These are phyloP conservation scores for Orthonyx spaldingii DNA, from an alignment of 2,113 vertebrate species.

Conservation along the genomic window DNA sequence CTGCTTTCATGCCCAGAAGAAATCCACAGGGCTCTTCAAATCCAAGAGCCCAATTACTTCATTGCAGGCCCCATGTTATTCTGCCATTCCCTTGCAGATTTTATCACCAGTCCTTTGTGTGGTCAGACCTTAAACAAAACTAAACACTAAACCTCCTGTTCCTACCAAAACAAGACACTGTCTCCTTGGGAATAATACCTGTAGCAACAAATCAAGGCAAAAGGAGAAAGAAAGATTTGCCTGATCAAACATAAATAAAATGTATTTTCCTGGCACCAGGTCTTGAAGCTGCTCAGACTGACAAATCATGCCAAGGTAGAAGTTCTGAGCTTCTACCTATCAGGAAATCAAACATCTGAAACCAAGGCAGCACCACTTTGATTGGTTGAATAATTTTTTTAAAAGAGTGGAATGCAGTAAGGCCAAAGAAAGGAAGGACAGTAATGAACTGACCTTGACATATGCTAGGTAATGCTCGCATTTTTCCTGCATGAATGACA, in stretches of 20 bases:
- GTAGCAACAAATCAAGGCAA: background rate
- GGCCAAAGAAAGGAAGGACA: background rate
- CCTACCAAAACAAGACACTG: background rate
- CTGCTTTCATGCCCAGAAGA: background rate
- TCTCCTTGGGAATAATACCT: background rate
- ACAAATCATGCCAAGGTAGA: background rate
- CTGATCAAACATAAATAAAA: background rate
- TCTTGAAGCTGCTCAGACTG: background rate
- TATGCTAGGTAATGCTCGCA: conserved; percentile 85
- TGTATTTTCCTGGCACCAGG: background rate
- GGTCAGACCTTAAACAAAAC: background rate
- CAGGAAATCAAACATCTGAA: background rate
- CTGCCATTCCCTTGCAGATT: background rate
- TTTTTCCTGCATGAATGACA: conserved; percentile 77
- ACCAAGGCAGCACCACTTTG: background rate
- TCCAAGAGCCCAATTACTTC: background rate
- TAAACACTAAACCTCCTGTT: background rate
- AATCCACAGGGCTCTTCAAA: background rate
- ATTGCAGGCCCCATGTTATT: background rate
- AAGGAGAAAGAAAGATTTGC: background rate
- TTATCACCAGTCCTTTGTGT: background rate
- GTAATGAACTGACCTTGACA: conserved; percentile 83
- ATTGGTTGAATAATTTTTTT: background rate
- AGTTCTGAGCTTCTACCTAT: background rate
- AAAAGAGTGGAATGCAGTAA: background rate